phyloP scores from a whole-genome alignment of 92 coral and sea anemone species.

The Parazoanthus darwini region DNA sequence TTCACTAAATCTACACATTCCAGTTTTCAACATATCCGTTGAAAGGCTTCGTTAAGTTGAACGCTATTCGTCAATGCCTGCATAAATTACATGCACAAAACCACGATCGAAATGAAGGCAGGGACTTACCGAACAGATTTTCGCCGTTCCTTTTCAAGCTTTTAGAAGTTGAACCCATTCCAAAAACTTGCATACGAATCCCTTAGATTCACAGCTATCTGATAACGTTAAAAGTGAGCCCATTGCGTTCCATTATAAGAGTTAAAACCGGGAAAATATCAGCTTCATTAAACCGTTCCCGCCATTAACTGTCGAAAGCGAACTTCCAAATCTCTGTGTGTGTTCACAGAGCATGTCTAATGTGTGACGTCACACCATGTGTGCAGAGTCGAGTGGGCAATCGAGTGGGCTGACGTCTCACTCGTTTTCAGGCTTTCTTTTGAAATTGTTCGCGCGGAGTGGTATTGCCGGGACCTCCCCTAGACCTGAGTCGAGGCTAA shows the following conservation, averaged over 20 bases:
- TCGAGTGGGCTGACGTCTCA: slow-evolving; percentile 7
- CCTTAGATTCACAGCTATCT: slow-evolving; percentile 53
- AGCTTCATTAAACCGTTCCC: slow-evolving; percentile 77
- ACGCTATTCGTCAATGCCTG: slow-evolving; percentile 47
- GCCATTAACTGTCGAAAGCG: slow-evolving; percentile 61
- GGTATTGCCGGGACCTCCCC: too few species aligned
- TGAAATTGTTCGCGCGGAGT: too few species aligned
- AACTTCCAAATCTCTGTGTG: slow-evolving; percentile 10
- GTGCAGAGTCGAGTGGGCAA: neutral
- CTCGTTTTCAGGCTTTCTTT: slow-evolving; percentile 15
- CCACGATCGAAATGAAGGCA: slow-evolving; percentile 62
- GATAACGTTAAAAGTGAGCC: slow-evolving; percentile 29
- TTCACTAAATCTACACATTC: neutral
- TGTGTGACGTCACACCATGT: slow-evolving; percentile 43
- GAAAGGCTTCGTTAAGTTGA: slow-evolving; percentile 23
- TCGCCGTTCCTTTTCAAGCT: slow-evolving; percentile 75
- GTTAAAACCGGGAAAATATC: slow-evolving; percentile 54
- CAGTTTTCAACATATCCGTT: neutral
- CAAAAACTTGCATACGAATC: slow-evolving; percentile 52
- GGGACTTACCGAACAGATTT: slow-evolving; percentile 80
- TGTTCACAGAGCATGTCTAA: slow-evolving; percentile 49
- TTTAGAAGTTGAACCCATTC: slow-evolving; percentile 86
- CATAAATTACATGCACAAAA: slow-evolving; percentile 87
- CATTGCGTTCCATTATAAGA: slow-evolving; percentile 44
- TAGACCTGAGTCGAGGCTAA: too few species aligned